These are phyloP conservation scores for Drosophila biarmipes DNA, from an alignment of 1,140 invertebrate genomes.

Conservation along the genomic window DNA sequence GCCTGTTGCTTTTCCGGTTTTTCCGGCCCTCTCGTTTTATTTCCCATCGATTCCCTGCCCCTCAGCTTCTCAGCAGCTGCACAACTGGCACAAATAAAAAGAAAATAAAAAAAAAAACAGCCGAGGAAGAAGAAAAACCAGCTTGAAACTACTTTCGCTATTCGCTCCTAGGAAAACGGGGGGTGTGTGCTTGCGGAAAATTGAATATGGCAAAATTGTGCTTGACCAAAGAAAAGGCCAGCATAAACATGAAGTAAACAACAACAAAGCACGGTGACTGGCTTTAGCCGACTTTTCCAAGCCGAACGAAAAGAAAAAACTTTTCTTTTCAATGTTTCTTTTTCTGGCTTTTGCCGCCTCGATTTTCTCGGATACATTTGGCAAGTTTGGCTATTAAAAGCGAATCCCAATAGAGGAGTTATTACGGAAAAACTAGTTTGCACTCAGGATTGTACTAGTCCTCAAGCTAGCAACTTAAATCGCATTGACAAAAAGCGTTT, in stretches of 20 bases:
- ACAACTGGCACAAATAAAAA: conserved; percentile 74
- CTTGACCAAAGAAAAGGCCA: conserved; percentile 71
- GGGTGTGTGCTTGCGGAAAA: conserved; percentile 34
- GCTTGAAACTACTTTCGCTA: conserved; percentile 79
- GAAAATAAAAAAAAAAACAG: conserved; percentile 4
- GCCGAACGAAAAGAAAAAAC: conserved; percentile 41
- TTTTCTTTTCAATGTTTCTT: conserved; percentile 57
- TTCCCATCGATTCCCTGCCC: conserved; percentile 17
- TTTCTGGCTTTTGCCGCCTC: neutral
- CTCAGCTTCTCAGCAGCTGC: conserved; percentile 51
- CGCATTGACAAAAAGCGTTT: conserved; percentile 13
- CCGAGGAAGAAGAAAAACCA: conserved; percentile 54
- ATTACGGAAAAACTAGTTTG: conserved; percentile 30
- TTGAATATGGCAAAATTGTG: conserved; percentile 63
- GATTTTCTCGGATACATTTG: conserved; percentile 38
- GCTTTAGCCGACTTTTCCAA: conserved; percentile 58
- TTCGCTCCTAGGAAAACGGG: conserved; percentile 27
- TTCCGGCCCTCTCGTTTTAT: conserved; percentile 10
- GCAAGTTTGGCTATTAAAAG: conserved; percentile 24
- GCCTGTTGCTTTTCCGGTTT: conserved; percentile 55
- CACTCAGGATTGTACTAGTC: conserved; percentile 9
- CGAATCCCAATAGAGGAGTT: conserved; percentile 14
- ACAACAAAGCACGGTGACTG: conserved; percentile 32
- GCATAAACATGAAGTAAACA: conserved; percentile 59
- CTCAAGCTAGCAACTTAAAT: conserved; percentile 9